Conservation (phyloP, 2,113 vertebrate genomes). For the Centropus unirufus region DNA sequence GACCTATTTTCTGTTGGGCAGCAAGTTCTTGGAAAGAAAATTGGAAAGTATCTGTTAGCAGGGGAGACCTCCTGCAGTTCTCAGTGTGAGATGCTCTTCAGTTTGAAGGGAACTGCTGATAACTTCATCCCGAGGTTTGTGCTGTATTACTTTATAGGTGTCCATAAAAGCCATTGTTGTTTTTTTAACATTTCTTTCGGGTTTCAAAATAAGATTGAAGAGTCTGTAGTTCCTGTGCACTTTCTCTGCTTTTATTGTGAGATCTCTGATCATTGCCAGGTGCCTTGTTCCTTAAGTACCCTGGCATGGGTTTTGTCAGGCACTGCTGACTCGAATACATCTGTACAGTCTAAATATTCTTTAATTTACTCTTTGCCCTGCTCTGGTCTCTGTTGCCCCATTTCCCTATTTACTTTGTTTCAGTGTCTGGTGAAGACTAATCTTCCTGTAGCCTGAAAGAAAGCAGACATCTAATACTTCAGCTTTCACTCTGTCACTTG, state of each 20-base stretch:
- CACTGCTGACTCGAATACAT: neutral
- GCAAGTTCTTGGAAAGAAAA: neutral
- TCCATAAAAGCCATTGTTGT: neutral
- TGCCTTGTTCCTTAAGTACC: slow-evolving; percentile 26
- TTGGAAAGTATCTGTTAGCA: neutral
- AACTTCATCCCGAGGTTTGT: neutral
- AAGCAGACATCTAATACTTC: slow-evolving; percentile 7
- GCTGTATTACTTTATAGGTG: neutral
- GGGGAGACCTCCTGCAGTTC: neutral
- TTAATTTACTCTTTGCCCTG: neutral
- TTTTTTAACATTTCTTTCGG: neutral
- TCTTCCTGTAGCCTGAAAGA: slow-evolving; percentile 38
- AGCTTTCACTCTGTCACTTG: neutral
- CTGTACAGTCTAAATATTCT: neutral
- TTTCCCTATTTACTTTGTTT: slow-evolving; percentile 46
- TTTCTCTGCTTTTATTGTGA: neutral
- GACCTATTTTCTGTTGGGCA: neutral
- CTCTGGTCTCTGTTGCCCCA: slow-evolving; percentile 21
- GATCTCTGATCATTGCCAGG: neutral
- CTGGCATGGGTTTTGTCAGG: slow-evolving; percentile 20
- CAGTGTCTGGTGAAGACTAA: slow-evolving; percentile 20
- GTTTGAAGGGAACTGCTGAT: neutral
- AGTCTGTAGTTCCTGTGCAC: neutral
- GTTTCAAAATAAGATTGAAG: neutral
- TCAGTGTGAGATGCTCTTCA: neutral